These are phyloP conservation scores for Phasia obesa DNA, from an alignment of 2,888 invertebrate genomes.

Conservation along the genomic window DNA sequence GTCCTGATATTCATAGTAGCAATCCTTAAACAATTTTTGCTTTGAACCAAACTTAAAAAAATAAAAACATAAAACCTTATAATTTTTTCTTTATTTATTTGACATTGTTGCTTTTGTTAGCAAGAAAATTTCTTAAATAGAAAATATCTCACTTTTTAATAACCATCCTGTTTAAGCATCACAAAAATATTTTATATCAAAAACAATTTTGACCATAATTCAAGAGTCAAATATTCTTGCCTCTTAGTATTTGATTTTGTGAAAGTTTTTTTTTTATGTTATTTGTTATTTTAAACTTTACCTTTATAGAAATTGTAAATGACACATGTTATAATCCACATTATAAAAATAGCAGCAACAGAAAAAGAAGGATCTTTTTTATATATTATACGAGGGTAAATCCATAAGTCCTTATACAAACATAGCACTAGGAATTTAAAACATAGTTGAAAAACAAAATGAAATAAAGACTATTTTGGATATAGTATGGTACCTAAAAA, in stretches of 20 bases:
- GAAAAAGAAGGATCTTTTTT: not conserved
- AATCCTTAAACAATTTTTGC: too few relatives aligned
- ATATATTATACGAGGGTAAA: too few relatives aligned
- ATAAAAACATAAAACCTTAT: not conserved
- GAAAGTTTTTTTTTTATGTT: not conserved
- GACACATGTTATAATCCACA: conserved; percentile 66
- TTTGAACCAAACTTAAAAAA: not conserved
- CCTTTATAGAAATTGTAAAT: conserved; percentile 70
- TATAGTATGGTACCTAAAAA: too few relatives aligned
- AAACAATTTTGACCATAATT: conserved; percentile 61
- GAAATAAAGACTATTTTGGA: too few relatives aligned
- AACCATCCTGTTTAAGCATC: conserved; percentile 39
- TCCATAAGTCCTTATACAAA: too few relatives aligned
- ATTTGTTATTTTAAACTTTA: conserved; percentile 46
- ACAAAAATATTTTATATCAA: conserved; percentile 47
- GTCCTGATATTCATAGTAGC: too few relatives aligned
- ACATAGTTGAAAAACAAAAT: too few relatives aligned
- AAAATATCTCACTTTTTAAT: conserved; percentile 41
- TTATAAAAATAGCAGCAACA: conserved; percentile 16
- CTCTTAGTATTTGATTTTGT: conserved; percentile 36
- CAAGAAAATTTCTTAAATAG: not conserved
- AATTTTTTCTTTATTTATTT: not conserved
- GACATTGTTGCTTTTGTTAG: conserved; percentile 16
- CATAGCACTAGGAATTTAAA: too few relatives aligned
- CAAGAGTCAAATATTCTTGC: conserved; percentile 58